These are phyloP conservation scores for Cheilosia urbana DNA, from an alignment of 2,888 invertebrate species.

Conservation along the genomic window DNA sequence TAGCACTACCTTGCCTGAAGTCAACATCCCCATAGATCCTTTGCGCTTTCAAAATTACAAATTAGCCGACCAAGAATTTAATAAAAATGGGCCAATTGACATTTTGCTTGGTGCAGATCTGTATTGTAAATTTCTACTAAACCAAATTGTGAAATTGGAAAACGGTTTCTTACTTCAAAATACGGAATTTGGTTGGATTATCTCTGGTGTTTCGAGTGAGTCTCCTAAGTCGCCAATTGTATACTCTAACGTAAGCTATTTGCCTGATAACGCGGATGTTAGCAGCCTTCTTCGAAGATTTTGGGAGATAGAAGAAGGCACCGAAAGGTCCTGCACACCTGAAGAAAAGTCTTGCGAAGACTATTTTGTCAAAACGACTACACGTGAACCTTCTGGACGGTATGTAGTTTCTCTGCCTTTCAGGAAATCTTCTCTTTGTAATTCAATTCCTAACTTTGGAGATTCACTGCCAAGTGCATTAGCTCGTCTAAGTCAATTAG, in stretches of 20 bases:
- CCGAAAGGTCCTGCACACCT: neutral
- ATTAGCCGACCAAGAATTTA: neutral
- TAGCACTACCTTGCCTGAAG: neutral
- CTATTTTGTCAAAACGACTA: slow-evolving; percentile 1
- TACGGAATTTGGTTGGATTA: neutral
- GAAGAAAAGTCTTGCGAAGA: slow-evolving; percentile 3
- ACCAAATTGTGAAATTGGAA: neutral
- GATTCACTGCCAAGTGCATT: slow-evolving; percentile 5
- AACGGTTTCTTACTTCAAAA: neutral
- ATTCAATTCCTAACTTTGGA: slow-evolving; percentile 1
- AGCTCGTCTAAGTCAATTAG: slow-evolving; percentile 10
- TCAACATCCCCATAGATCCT: neutral
- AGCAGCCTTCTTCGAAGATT: neutral
- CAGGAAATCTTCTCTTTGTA: neutral
- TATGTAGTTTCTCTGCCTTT: slow-evolving; percentile 11
- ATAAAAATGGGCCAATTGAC: too few species aligned
- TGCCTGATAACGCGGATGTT: neutral
- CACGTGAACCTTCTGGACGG: slow-evolving; percentile 3
- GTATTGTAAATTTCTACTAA: too few species aligned
- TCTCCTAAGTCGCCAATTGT: neutral
- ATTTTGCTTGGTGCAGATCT: too few species aligned
- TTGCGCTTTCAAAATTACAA: neutral
- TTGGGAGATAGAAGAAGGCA: neutral
- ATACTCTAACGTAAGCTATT: neutral
- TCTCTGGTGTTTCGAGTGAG: neutral